A percentile compares a stretch with the other conserved stretches of the same genome.
Conservation (phyloP, 1,140 invertebrate genomes). For the Drosophila sechellia region DNA sequence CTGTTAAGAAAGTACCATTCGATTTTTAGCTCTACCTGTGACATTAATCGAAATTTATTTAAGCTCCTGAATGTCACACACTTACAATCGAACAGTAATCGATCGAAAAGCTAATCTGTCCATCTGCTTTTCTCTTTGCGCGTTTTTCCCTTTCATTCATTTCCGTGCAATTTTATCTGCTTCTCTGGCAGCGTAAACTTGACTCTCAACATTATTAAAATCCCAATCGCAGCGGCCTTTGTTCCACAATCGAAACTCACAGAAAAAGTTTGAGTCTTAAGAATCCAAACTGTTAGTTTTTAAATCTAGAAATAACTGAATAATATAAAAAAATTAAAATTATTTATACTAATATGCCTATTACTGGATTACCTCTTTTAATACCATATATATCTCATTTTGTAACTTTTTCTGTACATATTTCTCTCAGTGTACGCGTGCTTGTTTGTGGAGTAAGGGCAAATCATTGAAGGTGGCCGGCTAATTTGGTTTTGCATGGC, state of each 20-base stretch:
- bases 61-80: neutral
- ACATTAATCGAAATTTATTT: neutral
- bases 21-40: no score
- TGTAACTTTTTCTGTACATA: no score
- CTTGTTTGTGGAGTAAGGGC: constrained; percentile 14
- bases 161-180: constrained; percentile 17
- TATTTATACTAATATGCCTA: no score
- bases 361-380: no score
- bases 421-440: neutral
- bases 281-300: no score
- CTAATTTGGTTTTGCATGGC: constrained; percentile 39
- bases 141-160: constrained; percentile 3
- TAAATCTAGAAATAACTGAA: no score
- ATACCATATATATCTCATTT: no score
- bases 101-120: constrained; percentile 19
- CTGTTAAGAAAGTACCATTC: no score
- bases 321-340: no score
- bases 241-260: constrained; percentile 4
- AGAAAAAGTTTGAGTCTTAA: no score
- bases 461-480: constrained; percentile 25
- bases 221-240: constrained; percentile 17
- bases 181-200: constrained; percentile 19
- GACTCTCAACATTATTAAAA: constrained; percentile 41
- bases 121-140: no score
- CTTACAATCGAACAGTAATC: constrained; percentile 12